Base-by-base conservation (phyloP, 2,888 invertebrate species). In the Epistrophe grossulariae region DNA sequence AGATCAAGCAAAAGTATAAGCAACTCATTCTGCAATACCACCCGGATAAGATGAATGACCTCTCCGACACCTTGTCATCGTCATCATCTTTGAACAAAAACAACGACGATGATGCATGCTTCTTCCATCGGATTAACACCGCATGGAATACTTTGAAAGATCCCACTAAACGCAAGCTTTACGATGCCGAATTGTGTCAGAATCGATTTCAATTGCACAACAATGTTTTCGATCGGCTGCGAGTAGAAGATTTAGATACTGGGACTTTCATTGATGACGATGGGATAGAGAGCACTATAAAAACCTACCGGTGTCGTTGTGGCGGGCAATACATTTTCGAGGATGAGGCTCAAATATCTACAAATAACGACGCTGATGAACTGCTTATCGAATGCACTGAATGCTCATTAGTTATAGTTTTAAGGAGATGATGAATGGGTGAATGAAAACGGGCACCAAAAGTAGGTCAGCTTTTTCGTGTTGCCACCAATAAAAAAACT, bases 71-170 rank as follows among this genome's bases (percentile, higher is more conserved):
- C 28, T n/a, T 84, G 76, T 66, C 82, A 73, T n/a, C 72, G 31
- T 71, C 72, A 66, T 64, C 77, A 40, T 55, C 80, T 48, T 19
- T 43, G 3, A 48, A 48, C 7, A 38, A 11, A 38, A 68, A 57
- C 24, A 68, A 73, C 15, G 57, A 50, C 89, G 92, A 43, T 13
- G 48, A 19, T 48, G 17, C 15, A 50, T 50, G 66, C 50, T 19
- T 15, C 87, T 95, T 95, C 91, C 91, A 94, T 79, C 91, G 91
- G 66, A 94, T 97, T 85, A 95, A 95, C 90, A 94, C 95, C 90
- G 97, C 97, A n/a, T 97, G 96, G 96, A 94, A 95, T 89, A 93
- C 94, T 74, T 92, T 97, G 55, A 94, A 95, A 90, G 94, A 96
- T 91, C 93, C 94, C 45, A 91, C 93, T 57, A 93, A 92, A 64